Base-by-base conservation (phyloP, 2,888 invertebrate genomes). In the Acleris holmiana region DNA sequence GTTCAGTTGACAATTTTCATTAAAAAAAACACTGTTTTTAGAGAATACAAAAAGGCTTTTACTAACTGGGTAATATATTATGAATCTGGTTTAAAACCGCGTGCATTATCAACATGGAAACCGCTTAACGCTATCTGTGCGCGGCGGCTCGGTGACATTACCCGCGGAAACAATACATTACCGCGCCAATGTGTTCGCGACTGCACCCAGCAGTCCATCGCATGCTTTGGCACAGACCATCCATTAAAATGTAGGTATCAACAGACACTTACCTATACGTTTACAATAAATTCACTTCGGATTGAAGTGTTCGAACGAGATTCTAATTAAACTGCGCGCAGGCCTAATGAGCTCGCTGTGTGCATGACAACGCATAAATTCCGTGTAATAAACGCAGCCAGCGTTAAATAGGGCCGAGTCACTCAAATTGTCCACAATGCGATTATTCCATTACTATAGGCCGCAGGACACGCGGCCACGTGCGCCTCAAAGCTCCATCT, bases 281-380 rank as follows among this genome's bases (percentile, higher is more conserved):
- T 35, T 35, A 35, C 13, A 35, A 35, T 35, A 13, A 35, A 35
- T 13, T 13, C 35, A 35, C 35, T 35, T 70, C 73, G 74, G 79
- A 77, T 82, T 78, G 78, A 71, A 61, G 60, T 66, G 64, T 58
- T 67, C 70, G 73, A 73, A 73, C 82, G 84, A 82, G 78, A 76
- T 80, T 83, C 83, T 87, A 85, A 90, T 89, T 89, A 88, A 89
- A 88, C 83, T 85, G 83, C 82, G 80, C 78, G 76, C 79, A 73
- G 76, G 75, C 76, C 84, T 88, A 89, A 90, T 90, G 88, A 88
- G 84, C 82, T 83, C 84, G 78, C 82, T 79, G 76, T 81, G 84
- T 83, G 80, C 82, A 88, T 88, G 89, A 87, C 89, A 87, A 83
- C 83, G 84, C 87, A 90, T 89, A 89, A 91, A 90, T 89, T 86